Percentiles rank a stretch among this genome's conserved stretches.
phyloP scores from a whole-genome alignment of 1,140 invertebrate species.

The Anastrepha ludens region DNA sequence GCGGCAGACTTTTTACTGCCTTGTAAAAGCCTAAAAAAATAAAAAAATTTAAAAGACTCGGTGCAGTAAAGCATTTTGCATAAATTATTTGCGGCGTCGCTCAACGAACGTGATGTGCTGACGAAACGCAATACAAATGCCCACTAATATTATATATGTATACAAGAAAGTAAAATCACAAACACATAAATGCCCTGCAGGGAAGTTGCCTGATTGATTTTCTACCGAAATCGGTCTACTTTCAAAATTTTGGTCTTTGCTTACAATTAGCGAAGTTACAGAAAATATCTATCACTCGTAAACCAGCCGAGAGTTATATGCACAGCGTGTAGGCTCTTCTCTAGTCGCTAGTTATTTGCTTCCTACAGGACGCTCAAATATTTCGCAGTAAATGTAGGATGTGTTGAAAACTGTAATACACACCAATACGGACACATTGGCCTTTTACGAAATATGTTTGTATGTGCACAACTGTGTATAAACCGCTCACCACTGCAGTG shows the following conservation, averaged over 20 bases:
- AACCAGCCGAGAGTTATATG: too few relatives aligned
- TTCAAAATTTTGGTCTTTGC: too few relatives aligned
- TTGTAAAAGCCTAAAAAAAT: constrained; percentile 12
- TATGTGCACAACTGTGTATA: background rate
- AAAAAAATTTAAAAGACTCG: constrained; percentile 28
- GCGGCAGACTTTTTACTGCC: constrained; percentile 19
- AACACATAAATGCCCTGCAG: background rate
- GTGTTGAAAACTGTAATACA: background rate
- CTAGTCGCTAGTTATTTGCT: background rate
- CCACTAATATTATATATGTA: background rate
- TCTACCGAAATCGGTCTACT: too few relatives aligned
- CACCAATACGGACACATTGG: background rate
- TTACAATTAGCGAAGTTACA: too few relatives aligned
- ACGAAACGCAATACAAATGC: background rate
- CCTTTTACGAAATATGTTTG: background rate
- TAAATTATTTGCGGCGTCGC: constrained; percentile 41
- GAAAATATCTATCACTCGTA: too few relatives aligned
- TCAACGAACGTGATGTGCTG: constrained; percentile 34
- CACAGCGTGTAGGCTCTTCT: too few relatives aligned
- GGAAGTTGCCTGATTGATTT: background rate
- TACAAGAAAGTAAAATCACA: background rate
- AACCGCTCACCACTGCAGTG: constrained; percentile 24
- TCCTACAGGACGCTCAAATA: background rate
- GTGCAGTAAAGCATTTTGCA: constrained; percentile 48
- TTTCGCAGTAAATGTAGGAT: background rate